Evolutionary conservation across 2,888 invertebrate genomes (phyloP).

Genomic region (Nomada goodeniana): DNA sequence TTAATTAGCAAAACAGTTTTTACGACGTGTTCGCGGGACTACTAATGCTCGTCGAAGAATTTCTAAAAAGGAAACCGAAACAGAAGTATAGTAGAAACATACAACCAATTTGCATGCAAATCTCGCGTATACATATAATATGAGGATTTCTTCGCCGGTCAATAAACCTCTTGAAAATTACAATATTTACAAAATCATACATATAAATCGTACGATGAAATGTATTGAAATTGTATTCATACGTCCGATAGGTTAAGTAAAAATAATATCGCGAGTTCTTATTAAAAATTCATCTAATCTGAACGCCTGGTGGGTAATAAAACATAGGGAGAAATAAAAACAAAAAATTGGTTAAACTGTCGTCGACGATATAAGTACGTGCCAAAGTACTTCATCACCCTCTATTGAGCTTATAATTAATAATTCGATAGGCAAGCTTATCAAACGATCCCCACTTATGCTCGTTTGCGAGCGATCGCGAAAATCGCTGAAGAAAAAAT

Average conservation of each 20-base stretch:
- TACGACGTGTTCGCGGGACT: background rate
- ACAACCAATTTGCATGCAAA: conserved; percentile 5
- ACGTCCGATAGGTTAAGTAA: background rate
- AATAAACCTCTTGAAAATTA: conserved; percentile 1
- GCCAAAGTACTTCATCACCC: conserved; percentile 26
- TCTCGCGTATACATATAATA: background rate
- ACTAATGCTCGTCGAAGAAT: background rate
- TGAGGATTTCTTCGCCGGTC: background rate
- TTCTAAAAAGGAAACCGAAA: background rate
- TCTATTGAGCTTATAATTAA: conserved; percentile 45
- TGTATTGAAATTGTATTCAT: no score
- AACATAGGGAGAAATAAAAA: background rate
- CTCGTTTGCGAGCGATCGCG: conserved; percentile 44
- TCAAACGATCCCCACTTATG: conserved; percentile 32
- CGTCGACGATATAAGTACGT: conserved; percentile 18
- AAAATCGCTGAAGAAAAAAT: conserved; percentile 54
- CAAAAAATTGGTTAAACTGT: background rate
- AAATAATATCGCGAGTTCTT: background rate
- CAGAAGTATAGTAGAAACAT: conserved; percentile 10
- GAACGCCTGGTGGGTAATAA: no score
- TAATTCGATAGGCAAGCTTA: conserved; percentile 47
- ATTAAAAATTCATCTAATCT: background rate
- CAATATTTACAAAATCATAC: background rate
- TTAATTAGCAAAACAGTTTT: conserved; percentile 41
- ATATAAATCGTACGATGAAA: background rate